These are phyloP conservation scores for Hylaeus anthracinus DNA, from an alignment of 1,140 invertebrate genomes.

Conservation along the genomic window DNA sequence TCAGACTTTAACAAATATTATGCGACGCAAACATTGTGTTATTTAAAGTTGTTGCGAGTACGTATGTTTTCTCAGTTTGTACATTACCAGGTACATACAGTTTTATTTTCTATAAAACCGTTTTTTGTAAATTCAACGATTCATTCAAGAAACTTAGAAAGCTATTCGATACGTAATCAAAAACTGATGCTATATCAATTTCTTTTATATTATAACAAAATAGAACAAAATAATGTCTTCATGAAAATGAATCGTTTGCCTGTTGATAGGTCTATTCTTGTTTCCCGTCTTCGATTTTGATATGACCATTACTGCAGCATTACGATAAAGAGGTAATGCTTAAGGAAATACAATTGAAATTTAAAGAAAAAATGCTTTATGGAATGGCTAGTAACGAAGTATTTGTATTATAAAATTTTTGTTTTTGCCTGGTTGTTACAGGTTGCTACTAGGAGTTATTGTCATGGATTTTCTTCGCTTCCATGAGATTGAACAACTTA, in stretches of 20 bases:
- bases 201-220: not conserved
- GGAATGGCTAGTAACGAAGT: not conserved
- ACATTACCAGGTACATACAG: not conserved
- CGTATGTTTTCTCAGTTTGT: not conserved
- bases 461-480: slow-evolving; percentile 60
- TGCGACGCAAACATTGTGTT: not conserved
- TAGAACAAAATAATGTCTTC: not conserved
- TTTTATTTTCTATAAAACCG: not conserved
- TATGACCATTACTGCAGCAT: slow-evolving; percentile 35
- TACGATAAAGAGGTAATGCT: slow-evolving; percentile 42
- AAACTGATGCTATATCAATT: not conserved
- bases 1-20: not conserved
- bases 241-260: slow-evolving; percentile 38
- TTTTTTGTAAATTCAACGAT: not conserved
- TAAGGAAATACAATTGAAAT: not conserved
- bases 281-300: slow-evolving; percentile 41
- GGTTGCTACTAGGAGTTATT: slow-evolving; percentile 37
- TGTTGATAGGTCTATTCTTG: slow-evolving; percentile 38
- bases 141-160: not conserved
- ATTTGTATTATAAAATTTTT: slow-evolving; percentile 1
- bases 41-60: slow-evolving; percentile 1
- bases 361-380: not conserved
- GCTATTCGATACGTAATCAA: not conserved
- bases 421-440: slow-evolving; percentile 28
- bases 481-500: slow-evolving; percentile 38